These are phyloP conservation scores for Aphelocoma coerulescens DNA, from an alignment of 2,113 vertebrate genomes.

Conservation along the genomic window DNA sequence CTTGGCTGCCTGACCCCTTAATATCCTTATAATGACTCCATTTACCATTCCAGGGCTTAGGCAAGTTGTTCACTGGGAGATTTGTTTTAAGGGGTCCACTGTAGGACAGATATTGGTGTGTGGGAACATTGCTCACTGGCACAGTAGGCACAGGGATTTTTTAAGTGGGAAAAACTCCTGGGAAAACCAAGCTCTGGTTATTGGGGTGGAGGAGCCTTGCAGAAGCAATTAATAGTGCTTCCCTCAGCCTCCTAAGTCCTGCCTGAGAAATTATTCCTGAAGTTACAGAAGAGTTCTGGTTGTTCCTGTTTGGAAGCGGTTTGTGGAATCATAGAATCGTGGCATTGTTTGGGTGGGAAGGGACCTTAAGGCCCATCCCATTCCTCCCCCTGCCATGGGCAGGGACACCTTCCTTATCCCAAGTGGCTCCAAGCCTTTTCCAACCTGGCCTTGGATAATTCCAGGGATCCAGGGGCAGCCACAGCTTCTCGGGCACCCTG, in stretches of 20 bases:
- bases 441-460: accelerated
- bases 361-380: background rate
- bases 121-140: slow-evolving; percentile 14
- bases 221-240: background rate
- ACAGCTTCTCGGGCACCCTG: background rate
- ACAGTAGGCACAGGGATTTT: background rate
- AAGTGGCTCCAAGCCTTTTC: accelerated
- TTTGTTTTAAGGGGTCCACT: slow-evolving; percentile 60
- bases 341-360: background rate
- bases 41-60: slow-evolving; percentile 89
- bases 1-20: slow-evolving; percentile 94
- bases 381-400: background rate
- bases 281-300: background rate
- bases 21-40: slow-evolving; percentile 99
- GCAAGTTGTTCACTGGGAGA: slow-evolving; percentile 76
- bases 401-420: background rate
- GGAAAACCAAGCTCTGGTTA: background rate
- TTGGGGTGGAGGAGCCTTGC: background rate
- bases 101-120: slow-evolving; percentile 52
- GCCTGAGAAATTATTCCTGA: background rate
- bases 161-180: background rate
- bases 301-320: background rate
- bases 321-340: background rate
- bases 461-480: background rate
- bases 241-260: background rate